Conservation (phyloP, 1,140 invertebrate species). For the Drosophila pallidifrons region DNA sequence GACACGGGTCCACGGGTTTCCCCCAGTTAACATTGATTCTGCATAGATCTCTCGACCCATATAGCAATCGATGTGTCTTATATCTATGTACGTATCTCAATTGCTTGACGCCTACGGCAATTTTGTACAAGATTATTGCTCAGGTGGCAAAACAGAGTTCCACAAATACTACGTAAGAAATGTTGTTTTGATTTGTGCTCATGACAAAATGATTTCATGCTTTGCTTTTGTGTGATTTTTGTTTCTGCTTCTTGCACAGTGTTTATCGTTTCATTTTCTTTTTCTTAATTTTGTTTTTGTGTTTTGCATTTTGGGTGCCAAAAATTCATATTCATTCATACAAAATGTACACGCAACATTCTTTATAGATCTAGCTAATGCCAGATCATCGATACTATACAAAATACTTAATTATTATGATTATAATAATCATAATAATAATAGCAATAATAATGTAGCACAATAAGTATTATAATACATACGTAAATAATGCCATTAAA, state of each 20-base stretch:
- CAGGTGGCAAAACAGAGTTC: slow-evolving; percentile 25
- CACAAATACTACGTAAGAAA: slow-evolving; percentile 33
- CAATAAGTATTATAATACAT: slow-evolving; percentile 26
- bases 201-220: slow-evolving; percentile 67
- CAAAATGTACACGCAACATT: slow-evolving; percentile 30
- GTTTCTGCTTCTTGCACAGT: not conserved
- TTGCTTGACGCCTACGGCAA: slow-evolving; percentile 24
- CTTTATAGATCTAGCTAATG: slow-evolving; percentile 18
- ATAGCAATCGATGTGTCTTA: not conserved
- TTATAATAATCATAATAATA: slow-evolving; percentile 51
- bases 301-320: slow-evolving; percentile 49
- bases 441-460: not conserved
- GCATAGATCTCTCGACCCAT: slow-evolving; percentile 6
- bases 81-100: not conserved
- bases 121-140: slow-evolving; percentile 8
- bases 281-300: not conserved
- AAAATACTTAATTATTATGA: slow-evolving; percentile 36
- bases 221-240: slow-evolving; percentile 36
- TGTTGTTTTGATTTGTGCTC: slow-evolving; percentile 68
- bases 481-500: slow-evolving; percentile 26
- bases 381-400: slow-evolving; percentile 10
- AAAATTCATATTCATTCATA: slow-evolving; percentile 70
- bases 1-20: too few relatives aligned
- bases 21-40: slow-evolving; percentile 6
- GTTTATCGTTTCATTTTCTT: slow-evolving; percentile 16